A percentile compares a stretch with the other conserved stretches of the same genome.
Conservation (phyloP, 2,113 vertebrate genomes). For the Mellivora capensis region DNA sequence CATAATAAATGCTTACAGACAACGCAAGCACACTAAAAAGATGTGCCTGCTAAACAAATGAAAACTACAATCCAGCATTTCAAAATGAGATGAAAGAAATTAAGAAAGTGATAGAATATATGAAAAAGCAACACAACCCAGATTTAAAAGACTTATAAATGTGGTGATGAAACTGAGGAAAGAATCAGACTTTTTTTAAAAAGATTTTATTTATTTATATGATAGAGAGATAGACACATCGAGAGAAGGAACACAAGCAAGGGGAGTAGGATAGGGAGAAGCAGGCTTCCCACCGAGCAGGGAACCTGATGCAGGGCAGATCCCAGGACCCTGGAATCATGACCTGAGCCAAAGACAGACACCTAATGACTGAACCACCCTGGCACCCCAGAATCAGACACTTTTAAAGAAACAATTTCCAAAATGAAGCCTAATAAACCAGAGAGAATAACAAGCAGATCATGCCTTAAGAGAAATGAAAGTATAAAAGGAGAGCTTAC, state of each 20-base stretch:
- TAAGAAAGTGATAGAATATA: background rate
- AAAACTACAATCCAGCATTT: background rate
- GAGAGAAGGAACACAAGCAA: too few species aligned
- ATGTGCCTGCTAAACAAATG: background rate
- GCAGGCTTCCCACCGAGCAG: too few species aligned
- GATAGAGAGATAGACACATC: too few species aligned
- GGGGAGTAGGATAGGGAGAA: too few species aligned
- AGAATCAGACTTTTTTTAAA: background rate
- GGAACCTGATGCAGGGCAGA: too few species aligned
- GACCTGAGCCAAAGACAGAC: too few species aligned
- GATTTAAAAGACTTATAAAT: background rate
- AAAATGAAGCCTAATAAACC: background rate
- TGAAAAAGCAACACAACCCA: background rate
- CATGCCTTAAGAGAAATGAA: background rate
- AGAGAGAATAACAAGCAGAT: background rate
- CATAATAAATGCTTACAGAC: background rate
- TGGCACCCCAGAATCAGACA: too few species aligned
- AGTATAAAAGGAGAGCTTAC: background rate
- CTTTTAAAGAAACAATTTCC: background rate
- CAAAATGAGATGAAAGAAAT: background rate
- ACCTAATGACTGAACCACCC: too few species aligned
- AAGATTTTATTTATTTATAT: too few species aligned
- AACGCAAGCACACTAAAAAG: background rate
- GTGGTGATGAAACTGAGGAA: background rate
- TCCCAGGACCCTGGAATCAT: too few species aligned